Base-by-base conservation (phyloP, 2,888 invertebrate species). In the Eupithecia exiguata region DNA sequence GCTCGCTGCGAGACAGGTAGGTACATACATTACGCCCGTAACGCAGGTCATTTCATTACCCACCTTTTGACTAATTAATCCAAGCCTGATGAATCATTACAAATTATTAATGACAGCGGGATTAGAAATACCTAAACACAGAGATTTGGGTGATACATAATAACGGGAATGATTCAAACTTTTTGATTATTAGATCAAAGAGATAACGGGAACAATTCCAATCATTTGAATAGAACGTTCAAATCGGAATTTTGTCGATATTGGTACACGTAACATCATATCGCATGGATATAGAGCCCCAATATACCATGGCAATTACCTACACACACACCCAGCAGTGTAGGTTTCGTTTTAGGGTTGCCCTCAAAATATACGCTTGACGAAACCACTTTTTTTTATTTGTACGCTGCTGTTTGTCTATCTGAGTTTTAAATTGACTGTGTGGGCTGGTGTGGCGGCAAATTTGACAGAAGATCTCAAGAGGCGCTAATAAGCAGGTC, bases 281-380 rank as follows among this genome's bases (percentile, higher is more conserved):
- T 65, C 68, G 70, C 71, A 36, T 46, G 53, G 71, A n/a, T 53
- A 70, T 68, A 63, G 68, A 70, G 67, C 68, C 35, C 76, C 76
- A 76, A 74, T 76, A 71, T 74, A 74, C 69, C 70, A 71, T 71
- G 67, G 71, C 76, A 76, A 74, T 76, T 74, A 72, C 69, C 46
- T 18, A 30, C 43, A 67, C 63, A 66, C 68, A 30, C 43, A 67
- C 63, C 68, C 68, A 74, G 74, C 70, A 70, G 65, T 58, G 53
- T 63, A 70, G 70, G n/a, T 66, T 21, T 36, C 43, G 21, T 69
- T 38, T 12, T 71, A 76, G 73, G 76, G 76, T 18, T 76, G 69
- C 43, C 69, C 25, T 36, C 38, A 30, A 21, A 65, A 38, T 10
- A 65, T 30, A 12, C 2, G n/a, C 25, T 35, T 9, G 30, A 1